Evolutionary conservation across 1,140 invertebrate species (phyloP), one percentile per base, ranked within the genome.

Genomic region (Drosophila elegans): DNA sequence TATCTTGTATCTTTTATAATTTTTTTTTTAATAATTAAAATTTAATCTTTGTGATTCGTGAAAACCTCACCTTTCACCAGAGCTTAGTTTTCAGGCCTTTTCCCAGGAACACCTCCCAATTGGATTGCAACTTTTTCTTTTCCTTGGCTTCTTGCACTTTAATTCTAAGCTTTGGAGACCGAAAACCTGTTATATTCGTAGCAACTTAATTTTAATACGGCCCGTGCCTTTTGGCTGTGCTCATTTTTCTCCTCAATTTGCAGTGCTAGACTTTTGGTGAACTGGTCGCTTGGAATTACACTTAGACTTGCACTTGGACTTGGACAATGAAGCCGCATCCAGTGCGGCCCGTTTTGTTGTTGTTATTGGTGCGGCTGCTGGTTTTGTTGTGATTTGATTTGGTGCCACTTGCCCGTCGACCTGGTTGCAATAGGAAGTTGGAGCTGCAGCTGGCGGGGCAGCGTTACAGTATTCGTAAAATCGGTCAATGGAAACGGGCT

Each of bases 401-500:
- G 74, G 48, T 77, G 74, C 71, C 73, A 75, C 71, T 69, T 77
- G 53, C 63, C 56, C 27, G 61, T 45, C 52, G 73, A 51, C 52
- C 61, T 52, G 57, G 61, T 59, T 74, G 71, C 60, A 36, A 10
- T 64, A 48, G 42, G 54, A 46, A 44, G 48, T 21, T 21, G 16
- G 73, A 80, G 77, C 48, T 44, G 56, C 27, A 54, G 67, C n/a
- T 32, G 60, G 53, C 67, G 72, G 52, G 41, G 71, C 80, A 62
- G 82, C 55, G 83, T 88, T 88, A 86, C 75, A 83, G 49, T 79
- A 21, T 1, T 86, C 27, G 59, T 55, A 76, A 86, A 88, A 88
- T 88, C 84, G 83, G 83, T 88, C 83, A 88, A 89, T 89, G 83
- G 83, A 89, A 88, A 88, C 84, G 80, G 80, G 80, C 83, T 73